Evolutionary conservation across 2,888 invertebrate genomes (phyloP), one percentile per base, ranked within the genome.

Genomic region (Nomada lathburiana): DNA sequence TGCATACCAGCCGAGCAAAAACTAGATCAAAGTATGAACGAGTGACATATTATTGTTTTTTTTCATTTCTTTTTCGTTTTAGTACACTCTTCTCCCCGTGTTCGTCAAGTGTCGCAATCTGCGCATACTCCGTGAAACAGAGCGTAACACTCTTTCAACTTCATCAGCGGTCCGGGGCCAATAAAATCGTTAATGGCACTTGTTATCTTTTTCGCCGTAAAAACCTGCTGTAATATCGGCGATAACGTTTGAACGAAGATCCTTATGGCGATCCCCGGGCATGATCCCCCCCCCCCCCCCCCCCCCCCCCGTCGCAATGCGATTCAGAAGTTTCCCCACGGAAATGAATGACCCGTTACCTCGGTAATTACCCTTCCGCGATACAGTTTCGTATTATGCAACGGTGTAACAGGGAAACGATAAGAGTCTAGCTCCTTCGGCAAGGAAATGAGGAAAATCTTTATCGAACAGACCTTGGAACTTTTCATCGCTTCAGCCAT

Each of bases 311-410:
- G 29, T 11, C 11, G 62, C 57, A 55, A 50, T 11, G 63, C 72
- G 23, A 44, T 13, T 16, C 65, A 59, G 29, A 36, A 81, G 50
- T 71, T 60, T 75, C 76, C 67, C 67, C 68, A 68, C 71, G 72
- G 82, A 72, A 82, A 82, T 26, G 75, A 73, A 57, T 57, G 72
- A 70, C 53, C 74, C 74, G 74, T 82, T 82, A 82, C 81, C 52
- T 81, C 9, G 52, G 60, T 81, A 81, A 81, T 82, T 82, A 75
- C 60, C 65, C 70, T 13, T 44, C 42, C 60, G n/a, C 59, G 59
- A 59, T 81, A 50, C 59, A 69, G 64, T 65, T 60, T 50, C 42
- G 42, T 53, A 53, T 80, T 65, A 68, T 59, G 23, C 81, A 59
- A 69, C 23, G 29, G 26, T 4, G 57, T 70, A 55, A 65, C 52